These are phyloP conservation scores for Eilema caniola DNA, from an alignment of 2,888 invertebrate genomes.

Conservation along the genomic window DNA sequence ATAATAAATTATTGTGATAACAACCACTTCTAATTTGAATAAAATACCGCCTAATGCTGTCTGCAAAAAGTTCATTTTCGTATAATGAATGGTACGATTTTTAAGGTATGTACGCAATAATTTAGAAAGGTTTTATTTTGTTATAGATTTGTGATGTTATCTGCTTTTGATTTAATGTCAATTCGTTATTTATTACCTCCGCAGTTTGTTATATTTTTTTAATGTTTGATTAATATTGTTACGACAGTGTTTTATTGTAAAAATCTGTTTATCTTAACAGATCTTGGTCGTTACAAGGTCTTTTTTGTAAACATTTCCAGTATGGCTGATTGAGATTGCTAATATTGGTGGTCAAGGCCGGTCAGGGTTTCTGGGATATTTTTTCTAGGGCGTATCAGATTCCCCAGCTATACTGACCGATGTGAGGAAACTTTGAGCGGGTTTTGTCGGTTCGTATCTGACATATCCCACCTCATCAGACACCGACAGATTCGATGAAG, in stretches of 20 bases:
- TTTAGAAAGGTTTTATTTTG: constrained; percentile 38
- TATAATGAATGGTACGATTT: background rate
- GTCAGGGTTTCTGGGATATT: too few species aligned
- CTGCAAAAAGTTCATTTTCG: constrained; percentile 20
- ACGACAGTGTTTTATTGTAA: background rate
- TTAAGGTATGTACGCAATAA: constrained; percentile 32
- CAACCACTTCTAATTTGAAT: too few species aligned
- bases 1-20: background rate
- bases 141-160: constrained; percentile 31
- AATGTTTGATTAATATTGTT: constrained; percentile 9
- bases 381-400: too few species aligned
- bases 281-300: background rate
- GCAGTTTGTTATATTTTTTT: constrained; percentile 23
- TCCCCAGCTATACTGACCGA: too few species aligned
- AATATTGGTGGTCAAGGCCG: too few species aligned
- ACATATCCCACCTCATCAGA: too few species aligned
- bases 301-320: background rate
- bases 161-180: constrained; percentile 26
- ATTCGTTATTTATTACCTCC: constrained; percentile 23
- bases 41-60: background rate
- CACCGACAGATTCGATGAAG: too few species aligned
- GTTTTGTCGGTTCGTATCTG: too few species aligned
- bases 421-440: too few species aligned
- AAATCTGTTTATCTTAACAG: background rate
- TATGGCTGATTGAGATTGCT: too few species aligned